Evolutionary conservation across 2,797 vertebrate species (phyloP).

Genomic region (Parotocinclus haroldoi): DNA sequence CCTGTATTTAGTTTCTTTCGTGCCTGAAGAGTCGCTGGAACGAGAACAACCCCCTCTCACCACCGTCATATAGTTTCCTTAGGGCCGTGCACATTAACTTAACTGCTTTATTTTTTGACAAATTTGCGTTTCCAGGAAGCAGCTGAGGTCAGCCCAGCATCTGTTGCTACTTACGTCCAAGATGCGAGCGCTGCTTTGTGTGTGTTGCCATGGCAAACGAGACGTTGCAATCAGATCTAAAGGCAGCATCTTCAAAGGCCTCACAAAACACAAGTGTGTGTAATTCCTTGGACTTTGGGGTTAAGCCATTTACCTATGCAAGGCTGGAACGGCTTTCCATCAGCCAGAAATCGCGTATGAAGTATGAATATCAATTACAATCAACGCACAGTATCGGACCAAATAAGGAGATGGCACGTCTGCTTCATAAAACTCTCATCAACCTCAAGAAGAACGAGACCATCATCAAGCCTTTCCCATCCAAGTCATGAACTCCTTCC

Average conservation of each 20-base stretch:
- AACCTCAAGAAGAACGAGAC: not conserved
- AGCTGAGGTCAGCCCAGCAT: constrained; percentile 87
- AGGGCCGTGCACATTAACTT: constrained; percentile 76
- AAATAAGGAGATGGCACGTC: constrained; percentile 9
- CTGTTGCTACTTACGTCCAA: constrained; percentile 87
- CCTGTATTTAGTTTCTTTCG: constrained; percentile 15
- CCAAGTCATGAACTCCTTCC: no score
- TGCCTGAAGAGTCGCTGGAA: constrained; percentile 24
- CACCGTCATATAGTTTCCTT: constrained; percentile 3
- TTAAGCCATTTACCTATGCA: constrained; percentile 1
- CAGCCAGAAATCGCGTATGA: constrained; percentile 12
- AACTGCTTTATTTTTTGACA: constrained; percentile 83
- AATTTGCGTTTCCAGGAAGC: constrained; percentile 91
- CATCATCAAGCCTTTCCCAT: no score
- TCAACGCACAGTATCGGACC: constrained; percentile 2
- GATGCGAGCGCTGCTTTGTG: constrained; percentile 75
- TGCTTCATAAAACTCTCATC: not conserved
- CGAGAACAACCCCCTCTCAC: not conserved
- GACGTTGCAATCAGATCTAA: constrained; percentile 76
- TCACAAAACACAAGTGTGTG: constrained; percentile 47
- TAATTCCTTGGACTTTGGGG: constrained; percentile 5
- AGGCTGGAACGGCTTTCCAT: not conserved
- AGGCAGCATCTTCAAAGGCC: constrained; percentile 68
- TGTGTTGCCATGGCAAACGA: constrained; percentile 75
- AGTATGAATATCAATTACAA: constrained; percentile 13